Evolutionary conservation across 2,888 invertebrate genomes (phyloP).

Genomic region (Drosophila anomelani): DNA sequence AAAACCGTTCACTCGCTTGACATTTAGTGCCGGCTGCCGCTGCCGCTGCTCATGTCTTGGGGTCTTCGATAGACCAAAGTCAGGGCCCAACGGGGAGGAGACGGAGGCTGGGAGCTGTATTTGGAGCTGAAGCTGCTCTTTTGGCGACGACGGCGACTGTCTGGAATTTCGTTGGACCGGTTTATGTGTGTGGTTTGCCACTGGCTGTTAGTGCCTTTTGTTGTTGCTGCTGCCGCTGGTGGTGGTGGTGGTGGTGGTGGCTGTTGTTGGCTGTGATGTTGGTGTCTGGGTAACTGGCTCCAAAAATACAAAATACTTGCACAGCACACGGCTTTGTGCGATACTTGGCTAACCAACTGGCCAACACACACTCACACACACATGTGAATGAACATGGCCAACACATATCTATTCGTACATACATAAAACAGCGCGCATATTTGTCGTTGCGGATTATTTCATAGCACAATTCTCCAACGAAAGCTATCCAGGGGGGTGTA

Average conservation of each 20-base stretch:
- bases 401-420: not conserved
- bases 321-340: slow-evolving; percentile 57
- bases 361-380: slow-evolving; percentile 44
- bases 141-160: slow-evolving; percentile 51
- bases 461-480: slow-evolving; percentile 68
- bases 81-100: slow-evolving; percentile 8
- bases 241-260: slow-evolving; percentile 38
- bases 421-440: slow-evolving; percentile 71
- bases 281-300: slow-evolving; percentile 78
- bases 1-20: slow-evolving; percentile 68
- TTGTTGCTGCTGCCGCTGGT: slow-evolving; percentile 42
- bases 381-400: slow-evolving; percentile 55
- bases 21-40: slow-evolving; percentile 75
- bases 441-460: slow-evolving; percentile 79
- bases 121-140: slow-evolving; percentile 44
- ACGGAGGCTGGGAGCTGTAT: slow-evolving; percentile 19
- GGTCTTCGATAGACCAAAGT: slow-evolving; percentile 48
- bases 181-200: slow-evolving; percentile 75
- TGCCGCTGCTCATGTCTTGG: slow-evolving; percentile 54
- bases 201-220: slow-evolving; percentile 52
- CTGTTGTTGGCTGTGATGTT: slow-evolving; percentile 48
- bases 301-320: slow-evolving; percentile 50
- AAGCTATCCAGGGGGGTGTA: slow-evolving; percentile 7
- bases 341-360: slow-evolving; percentile 79
- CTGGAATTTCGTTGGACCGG: slow-evolving; percentile 78